These are phyloP conservation scores for Abscondita cerata DNA, from an alignment of 2,888 invertebrate species.

Conservation along the genomic window DNA sequence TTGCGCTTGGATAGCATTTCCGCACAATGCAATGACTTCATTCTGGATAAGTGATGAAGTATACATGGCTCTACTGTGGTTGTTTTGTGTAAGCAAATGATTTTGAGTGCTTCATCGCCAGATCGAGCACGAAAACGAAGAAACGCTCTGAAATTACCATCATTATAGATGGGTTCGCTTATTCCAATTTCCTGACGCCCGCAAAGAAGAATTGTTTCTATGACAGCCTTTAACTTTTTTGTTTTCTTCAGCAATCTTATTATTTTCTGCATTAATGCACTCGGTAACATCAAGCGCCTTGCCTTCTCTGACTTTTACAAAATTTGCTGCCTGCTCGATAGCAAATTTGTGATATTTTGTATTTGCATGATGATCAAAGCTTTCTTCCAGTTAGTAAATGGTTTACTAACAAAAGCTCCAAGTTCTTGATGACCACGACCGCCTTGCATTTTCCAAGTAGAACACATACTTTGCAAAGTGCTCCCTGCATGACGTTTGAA, in stretches of 20 bases:
- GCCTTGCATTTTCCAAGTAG: background rate
- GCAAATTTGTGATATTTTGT: too few species aligned
- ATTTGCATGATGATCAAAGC: too few species aligned
- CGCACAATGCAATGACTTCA: background rate
- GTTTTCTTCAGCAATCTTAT: background rate
- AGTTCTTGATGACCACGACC: background rate
- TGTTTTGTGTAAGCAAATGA: background rate
- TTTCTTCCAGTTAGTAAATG: too few species aligned
- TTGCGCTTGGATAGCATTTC: background rate
- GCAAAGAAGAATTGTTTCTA: too few species aligned
- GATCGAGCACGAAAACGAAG: background rate
- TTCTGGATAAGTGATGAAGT: background rate
- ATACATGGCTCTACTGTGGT: too few species aligned
- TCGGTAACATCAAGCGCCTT: too few species aligned
- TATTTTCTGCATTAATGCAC: too few species aligned
- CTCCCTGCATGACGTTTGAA: too few species aligned
- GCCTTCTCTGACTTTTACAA: too few species aligned
- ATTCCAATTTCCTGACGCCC: background rate
- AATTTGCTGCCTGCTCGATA: too few species aligned
- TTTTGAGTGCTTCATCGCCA: background rate
- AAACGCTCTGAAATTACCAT: background rate
- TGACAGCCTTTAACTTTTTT: background rate
- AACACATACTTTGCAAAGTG: too few species aligned
- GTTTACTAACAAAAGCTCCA: background rate
- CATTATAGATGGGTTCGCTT: too few species aligned